phyloP scores from a whole-genome alignment of 2,113 vertebrate species.

The Canis aureus region DNA sequence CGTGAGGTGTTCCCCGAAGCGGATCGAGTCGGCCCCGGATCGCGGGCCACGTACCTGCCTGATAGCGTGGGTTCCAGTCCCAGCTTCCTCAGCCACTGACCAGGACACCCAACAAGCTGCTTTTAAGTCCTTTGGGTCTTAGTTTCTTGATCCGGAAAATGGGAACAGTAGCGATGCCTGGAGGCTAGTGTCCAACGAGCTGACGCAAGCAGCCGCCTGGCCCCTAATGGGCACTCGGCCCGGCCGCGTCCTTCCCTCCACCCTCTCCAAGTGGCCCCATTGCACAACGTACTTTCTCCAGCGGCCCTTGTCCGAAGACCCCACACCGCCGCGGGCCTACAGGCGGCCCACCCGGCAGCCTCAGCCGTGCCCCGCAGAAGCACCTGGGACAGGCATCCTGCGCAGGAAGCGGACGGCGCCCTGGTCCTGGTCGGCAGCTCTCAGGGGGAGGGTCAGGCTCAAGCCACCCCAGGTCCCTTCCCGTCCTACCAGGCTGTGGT shows the following conservation, averaged over 20 bases:
- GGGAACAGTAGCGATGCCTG: background rate
- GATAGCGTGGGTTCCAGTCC: background rate
- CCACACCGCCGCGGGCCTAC: too few relatives aligned
- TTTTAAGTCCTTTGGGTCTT: background rate
- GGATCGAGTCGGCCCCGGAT: too few relatives aligned
- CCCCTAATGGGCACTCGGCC: background rate
- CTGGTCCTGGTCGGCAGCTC: too few relatives aligned
- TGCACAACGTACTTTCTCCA: conserved; percentile 20
- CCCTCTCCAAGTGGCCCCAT: background rate
- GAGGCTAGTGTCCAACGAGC: background rate
- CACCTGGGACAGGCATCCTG: background rate
- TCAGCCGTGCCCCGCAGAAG: background rate
- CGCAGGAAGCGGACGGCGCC: too few relatives aligned
- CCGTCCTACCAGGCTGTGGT: conserved; percentile 62
- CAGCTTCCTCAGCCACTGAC: background rate
- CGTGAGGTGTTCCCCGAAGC: too few relatives aligned
- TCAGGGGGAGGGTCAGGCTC: conserved; percentile 38
- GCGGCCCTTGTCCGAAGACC: background rate
- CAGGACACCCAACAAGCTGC: background rate
- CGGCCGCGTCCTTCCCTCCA: background rate
- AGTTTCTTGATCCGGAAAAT: conserved; percentile 28
- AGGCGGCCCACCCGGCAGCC: too few relatives aligned
- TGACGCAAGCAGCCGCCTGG: background rate
- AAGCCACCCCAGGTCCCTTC: conserved; percentile 49
- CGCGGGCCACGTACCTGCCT: too few relatives aligned